phyloP scores from a whole-genome alignment of 2,888 invertebrate genomes.

The Leptopilina myrica region DNA sequence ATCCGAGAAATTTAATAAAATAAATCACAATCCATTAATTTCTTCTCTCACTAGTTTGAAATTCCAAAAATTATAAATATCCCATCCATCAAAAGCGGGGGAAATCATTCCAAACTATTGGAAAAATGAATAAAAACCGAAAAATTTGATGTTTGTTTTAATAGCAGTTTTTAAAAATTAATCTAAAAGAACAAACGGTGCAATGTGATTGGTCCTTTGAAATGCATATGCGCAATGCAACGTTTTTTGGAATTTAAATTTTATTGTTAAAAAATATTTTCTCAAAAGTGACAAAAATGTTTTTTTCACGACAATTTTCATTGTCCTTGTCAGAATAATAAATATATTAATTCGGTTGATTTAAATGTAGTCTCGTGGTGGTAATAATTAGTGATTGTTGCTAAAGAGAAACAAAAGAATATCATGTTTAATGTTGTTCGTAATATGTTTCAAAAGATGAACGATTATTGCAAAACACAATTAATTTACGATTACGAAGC shows the following conservation, averaged over 20 bases:
- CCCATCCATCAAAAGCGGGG: background rate
- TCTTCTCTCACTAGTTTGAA: background rate
- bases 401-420: background rate
- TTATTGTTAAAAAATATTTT: background rate
- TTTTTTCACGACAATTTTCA: too few species aligned
- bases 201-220: slow-evolving; percentile 59
- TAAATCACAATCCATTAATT: background rate
- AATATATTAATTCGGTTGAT: too few species aligned
- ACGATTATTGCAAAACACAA: slow-evolving; percentile 10
- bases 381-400: background rate
- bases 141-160: slow-evolving; percentile 47
- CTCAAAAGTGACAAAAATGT: background rate
- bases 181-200: slow-evolving; percentile 57
- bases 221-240: slow-evolving; percentile 4
- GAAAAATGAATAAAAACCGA: slow-evolving; percentile 15
- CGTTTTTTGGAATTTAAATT: background rate
- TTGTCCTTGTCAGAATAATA: too few species aligned
- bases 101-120: too few species aligned
- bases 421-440: background rate
- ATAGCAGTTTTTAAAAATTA: slow-evolving; percentile 10
- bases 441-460: slow-evolving; percentile 17
- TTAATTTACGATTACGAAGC: slow-evolving; percentile 9
- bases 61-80: background rate
- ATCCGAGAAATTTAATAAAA: background rate
- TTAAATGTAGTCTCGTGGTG: too few species aligned